Evolutionary conservation across 2,797 vertebrate genomes (phyloP), one percentile per base, ranked within the genome.

Genomic region (Hippocampus kuda): DNA sequence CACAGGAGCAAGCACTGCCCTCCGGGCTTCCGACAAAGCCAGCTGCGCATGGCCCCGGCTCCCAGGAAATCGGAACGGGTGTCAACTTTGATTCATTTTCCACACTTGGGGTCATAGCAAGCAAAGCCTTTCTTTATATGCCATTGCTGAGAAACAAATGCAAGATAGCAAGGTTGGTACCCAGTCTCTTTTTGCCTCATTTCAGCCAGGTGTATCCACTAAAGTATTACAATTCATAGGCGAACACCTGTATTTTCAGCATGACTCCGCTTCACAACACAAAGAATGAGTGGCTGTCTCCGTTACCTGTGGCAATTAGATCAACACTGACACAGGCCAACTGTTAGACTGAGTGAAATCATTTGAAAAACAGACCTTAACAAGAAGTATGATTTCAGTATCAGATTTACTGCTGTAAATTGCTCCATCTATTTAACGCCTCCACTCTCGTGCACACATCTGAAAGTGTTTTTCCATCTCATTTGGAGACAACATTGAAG

Each of bases 1-100:
- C 81, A 82, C 81, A 87, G 81, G 75, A 78, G 79, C 72, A 78
- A 83, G 85, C 85, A 83, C 75, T 87, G 30, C 85, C 88, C 86
- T 82, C 77, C 13, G 82, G 89, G 85, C 79, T 86, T 81, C 79
- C 86, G 83, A 83, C 79, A 67, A 81, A 81, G 82, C 81, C 90
- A 91, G 90, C 89, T 91, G 91, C 51, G 81, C 79, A 83, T 77
- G 78, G 83, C 80, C 75, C 71, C 78, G 72, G 76, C 75, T 77
- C 74, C 59, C 4, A 67, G 81, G 80, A 74, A 74, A 73, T 20
- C 26, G 70, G 75, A 81, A 72, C 79, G 73, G 78, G 77, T 83
- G 82, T 75, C 69, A 68, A 78, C 71, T 85, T 79, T 84, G 77
- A 86, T 88, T 87, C 68, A 57, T 42, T 38, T 57, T 44, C 24